Conservation (phyloP, 2,888 invertebrate species). For the Brachypalpus laphriformis region DNA sequence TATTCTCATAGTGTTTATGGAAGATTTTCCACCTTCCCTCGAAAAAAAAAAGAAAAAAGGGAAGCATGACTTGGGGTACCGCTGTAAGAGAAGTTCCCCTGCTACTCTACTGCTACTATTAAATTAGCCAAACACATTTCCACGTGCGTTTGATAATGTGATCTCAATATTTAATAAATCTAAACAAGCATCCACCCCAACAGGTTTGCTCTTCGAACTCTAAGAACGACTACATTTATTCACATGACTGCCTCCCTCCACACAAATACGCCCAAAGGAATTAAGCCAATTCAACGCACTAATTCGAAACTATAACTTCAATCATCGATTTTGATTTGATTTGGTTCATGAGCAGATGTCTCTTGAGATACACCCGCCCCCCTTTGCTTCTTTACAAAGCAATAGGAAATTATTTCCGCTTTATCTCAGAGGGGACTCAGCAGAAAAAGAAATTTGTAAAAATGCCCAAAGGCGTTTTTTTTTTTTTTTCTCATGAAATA, state of each 20-base stretch:
- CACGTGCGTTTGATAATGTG: no score
- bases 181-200: neutral
- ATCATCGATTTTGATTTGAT: neutral
- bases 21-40: no score
- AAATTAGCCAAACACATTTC: no score
- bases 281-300: constrained; percentile 16
- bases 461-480: neutral
- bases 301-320: constrained; percentile 15
- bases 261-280: neutral
- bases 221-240: neutral
- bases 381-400: neutral
- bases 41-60: no score
- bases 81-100: no score
- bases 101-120: no score
- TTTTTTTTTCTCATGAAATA: neutral
- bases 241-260: neutral
- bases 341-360: neutral
- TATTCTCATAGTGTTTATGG: no score
- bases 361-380: neutral
- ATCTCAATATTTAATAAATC: neutral
- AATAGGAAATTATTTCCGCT: constrained; percentile 7
- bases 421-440: neutral
- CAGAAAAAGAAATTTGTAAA: neutral
- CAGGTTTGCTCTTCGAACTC: neutral
- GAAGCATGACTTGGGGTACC: no score